These are phyloP conservation scores for Schizaphis graminum DNA, from an alignment of 2,888 invertebrate genomes.

Conservation along the genomic window DNA sequence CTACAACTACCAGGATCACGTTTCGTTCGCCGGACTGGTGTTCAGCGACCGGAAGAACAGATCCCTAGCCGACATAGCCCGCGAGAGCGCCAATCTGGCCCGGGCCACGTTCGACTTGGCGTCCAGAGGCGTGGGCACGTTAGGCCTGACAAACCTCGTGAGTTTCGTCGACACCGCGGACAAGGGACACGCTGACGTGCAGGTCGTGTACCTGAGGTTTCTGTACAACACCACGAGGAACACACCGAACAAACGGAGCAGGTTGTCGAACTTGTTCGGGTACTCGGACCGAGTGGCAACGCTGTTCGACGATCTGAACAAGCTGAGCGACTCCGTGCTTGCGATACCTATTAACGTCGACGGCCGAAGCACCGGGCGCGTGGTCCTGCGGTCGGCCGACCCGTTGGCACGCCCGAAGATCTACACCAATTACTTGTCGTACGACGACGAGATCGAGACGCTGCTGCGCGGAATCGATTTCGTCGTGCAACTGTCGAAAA, in stretches of 20 bases:
- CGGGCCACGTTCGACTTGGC: neutral
- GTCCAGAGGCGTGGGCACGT: neutral
- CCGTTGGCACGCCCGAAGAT: constrained; percentile 49
- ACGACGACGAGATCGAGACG: constrained; percentile 27
- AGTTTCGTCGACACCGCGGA: constrained; percentile 34
- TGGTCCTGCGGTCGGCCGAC: constrained; percentile 30
- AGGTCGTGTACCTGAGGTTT: constrained; percentile 73
- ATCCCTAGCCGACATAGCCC: neutral
- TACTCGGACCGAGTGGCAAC: constrained; percentile 64
- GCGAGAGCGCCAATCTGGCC: neutral
- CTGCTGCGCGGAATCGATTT: constrained; percentile 67
- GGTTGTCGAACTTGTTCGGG: constrained; percentile 32
- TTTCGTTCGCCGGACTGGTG: constrained; percentile 70
- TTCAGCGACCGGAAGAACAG: constrained; percentile 67
- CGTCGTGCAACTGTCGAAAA: constrained; percentile 67
- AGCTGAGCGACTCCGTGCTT: constrained; percentile 66
- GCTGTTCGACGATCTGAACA: constrained; percentile 54
- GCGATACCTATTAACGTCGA: constrained; percentile 71
- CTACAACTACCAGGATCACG: constrained; percentile 75
- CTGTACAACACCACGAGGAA: constrained; percentile 70
- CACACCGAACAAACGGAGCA: constrained; percentile 65
- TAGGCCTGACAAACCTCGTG: constrained; percentile 31
- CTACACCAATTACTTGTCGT: constrained; percentile 44
- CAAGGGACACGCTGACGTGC: constrained; percentile 75
- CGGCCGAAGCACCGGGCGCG: constrained; percentile 69